A percentile compares a stretch with the other conserved stretches of the same genome.
Evolutionary conservation across 2,113 vertebrate species (phyloP).

Genomic region (Rhineura floridana): DNA sequence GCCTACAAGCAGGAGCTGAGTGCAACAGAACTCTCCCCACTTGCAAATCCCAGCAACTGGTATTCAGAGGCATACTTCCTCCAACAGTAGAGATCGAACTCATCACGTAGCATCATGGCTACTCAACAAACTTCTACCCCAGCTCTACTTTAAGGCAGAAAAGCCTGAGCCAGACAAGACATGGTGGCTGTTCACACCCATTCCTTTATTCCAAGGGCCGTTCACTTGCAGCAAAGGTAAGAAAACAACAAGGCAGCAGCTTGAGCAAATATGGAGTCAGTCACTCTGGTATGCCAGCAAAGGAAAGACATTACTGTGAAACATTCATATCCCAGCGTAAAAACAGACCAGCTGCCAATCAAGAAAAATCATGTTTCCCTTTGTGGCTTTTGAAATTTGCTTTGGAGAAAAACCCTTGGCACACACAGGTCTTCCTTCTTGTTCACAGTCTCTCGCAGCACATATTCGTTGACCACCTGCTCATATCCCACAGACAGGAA

Average conservation of each 20-base stretch:
- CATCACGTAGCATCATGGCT: too few species aligned
- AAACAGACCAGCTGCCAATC: background rate
- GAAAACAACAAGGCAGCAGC: conserved; percentile 10
- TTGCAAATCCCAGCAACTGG: too few species aligned
- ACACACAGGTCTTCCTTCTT: conserved; percentile 93
- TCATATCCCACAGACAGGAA: conserved; percentile 81
- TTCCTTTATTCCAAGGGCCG: background rate
- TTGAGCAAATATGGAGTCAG: background rate
- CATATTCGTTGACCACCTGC: conserved; percentile 84
- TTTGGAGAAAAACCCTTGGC: conserved; percentile 92
- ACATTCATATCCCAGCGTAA: background rate
- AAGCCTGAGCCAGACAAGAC: background rate
- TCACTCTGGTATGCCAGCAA: conserved; percentile 11
- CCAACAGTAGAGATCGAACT: too few species aligned
- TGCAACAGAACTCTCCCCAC: too few species aligned
- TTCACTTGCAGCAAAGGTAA: background rate
- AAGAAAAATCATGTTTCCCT: conserved; percentile 38
- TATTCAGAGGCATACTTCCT: too few species aligned
- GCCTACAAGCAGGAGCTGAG: too few species aligned
- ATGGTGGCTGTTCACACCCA: background rate
- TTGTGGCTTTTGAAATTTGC: conserved; percentile 87
- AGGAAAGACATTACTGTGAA: background rate
- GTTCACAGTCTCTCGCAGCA: conserved; percentile 93
- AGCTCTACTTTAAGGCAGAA: background rate
- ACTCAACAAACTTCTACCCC: background rate